Conservation (phyloP, 2,888 invertebrate genomes). For the Salticus scenicus region DNA sequence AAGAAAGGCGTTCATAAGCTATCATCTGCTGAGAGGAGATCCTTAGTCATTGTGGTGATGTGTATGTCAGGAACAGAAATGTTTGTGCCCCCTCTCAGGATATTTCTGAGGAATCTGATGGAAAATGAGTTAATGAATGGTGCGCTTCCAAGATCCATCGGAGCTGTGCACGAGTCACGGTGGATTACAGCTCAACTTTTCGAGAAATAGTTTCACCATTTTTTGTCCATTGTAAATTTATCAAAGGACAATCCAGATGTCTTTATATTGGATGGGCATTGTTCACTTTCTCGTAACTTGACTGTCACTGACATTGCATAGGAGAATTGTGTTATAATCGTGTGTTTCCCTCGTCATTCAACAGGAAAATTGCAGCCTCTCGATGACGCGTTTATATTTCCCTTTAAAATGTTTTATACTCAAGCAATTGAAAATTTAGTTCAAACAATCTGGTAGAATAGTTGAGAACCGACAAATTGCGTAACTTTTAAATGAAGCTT, state of each 20-base stretch:
- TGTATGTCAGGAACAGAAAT: neutral
- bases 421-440: too few relatives aligned
- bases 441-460: too few relatives aligned
- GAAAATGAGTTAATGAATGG: neutral
- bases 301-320: neutral
- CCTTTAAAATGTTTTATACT: too few relatives aligned
- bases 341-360: neutral
- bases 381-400: neutral
- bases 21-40: neutral
- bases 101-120: neutral
- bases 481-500: too few relatives aligned
- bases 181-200: neutral
- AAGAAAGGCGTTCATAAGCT: too few relatives aligned
- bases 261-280: neutral
- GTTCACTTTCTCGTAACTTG: neutral
- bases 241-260: neutral
- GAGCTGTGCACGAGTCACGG: neutral
- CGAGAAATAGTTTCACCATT: neutral
- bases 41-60: neutral
- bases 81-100: neutral
- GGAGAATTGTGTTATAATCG: neutral
- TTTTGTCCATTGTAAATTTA: neutral
- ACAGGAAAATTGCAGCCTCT: neutral
- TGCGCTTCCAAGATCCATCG: neutral
- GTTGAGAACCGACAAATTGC: too few relatives aligned